Conservation (phyloP, 1,140 invertebrate genomes). For the Drosophila ercepeae region DNA sequence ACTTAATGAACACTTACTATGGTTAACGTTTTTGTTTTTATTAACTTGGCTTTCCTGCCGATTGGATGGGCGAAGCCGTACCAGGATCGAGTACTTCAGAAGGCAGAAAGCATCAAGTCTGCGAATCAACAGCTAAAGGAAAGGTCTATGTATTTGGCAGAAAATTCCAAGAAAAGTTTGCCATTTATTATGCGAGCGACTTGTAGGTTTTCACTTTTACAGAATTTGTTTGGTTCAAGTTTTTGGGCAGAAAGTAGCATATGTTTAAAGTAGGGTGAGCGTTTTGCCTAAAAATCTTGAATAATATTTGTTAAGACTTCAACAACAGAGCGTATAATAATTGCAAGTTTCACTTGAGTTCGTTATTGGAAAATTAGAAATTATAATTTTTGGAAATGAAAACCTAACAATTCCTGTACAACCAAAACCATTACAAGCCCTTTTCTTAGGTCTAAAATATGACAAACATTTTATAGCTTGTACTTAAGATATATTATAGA, state of each 20-base stretch:
- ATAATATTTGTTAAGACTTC: neutral
- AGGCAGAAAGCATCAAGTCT: conserved; percentile 19
- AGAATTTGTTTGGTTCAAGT: neutral
- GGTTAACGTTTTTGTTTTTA: conserved; percentile 31
- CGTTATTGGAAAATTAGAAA: too few species aligned
- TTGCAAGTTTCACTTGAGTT: neutral
- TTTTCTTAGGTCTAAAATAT: conserved; percentile 16
- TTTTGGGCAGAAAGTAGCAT: neutral
- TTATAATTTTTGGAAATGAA: too few species aligned
- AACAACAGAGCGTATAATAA: too few species aligned
- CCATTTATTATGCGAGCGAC: neutral
- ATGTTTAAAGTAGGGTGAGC: neutral
- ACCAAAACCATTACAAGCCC: neutral
- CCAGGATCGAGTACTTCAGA: neutral
- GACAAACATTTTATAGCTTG: conserved; percentile 23
- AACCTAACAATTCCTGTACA: conserved; percentile 2
- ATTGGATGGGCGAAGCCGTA: conserved; percentile 20
- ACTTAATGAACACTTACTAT: conserved; percentile 65
- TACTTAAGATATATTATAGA: conserved; percentile 30
- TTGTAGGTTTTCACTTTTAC: neutral
- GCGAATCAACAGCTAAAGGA: neutral
- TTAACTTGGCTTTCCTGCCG: conserved; percentile 12
- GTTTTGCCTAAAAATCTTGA: neutral
- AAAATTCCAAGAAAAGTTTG: neutral
- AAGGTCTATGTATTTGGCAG: neutral